Base-by-base conservation (phyloP, 2,113 vertebrate genomes). In the Tetraodon nigroviridis region DNA sequence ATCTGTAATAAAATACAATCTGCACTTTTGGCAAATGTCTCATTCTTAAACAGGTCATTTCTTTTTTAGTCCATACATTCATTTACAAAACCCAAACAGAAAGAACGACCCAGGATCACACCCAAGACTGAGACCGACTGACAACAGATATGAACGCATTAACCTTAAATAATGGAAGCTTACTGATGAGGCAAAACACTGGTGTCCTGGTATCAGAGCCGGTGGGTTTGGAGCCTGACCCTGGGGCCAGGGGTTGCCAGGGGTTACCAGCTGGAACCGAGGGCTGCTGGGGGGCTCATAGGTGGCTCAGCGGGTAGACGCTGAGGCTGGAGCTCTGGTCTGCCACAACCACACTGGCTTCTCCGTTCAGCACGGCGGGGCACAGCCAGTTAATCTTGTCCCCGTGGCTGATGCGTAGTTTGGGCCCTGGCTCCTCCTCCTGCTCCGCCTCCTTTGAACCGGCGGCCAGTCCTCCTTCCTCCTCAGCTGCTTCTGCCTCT, bases 331-430 rank as follows among this genome's bases (percentile, higher is more conserved):
- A 88, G 57, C 89, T 94, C 74, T 94, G 95, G 84, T 99, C 96
- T 55, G 94, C 93, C n/a, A 98, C 93, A 6, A 99, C 69, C 60
- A 97, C 78, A 69, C 77, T 92, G 29, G 75, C 86, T 24, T 86
- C 87, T 46, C 93, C 93, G 79, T 93, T 94, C 58, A 97, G 82
- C 56, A 90, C 80, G 8, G 85, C 27, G 0, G 84, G 91, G 0
- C 90, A 88, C 32, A 98, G 75, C 96, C 95, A 98, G 91, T 99
- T 99, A 75, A 99, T 92, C 67, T 99, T 99, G 57, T 95, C 92
- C 44, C 92, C 89, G 0, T 99, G 95, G 63, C 84, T 86, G 64
- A 98, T 90, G 61, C 79, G 90, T 29, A 94, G 79, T 80, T 90
- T 93, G 50, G 92, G 92, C 24, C 83, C 85, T 48, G 85, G 17